Conservation (phyloP, 1,140 invertebrate species). For the Neocloeon triangulifer region DNA sequence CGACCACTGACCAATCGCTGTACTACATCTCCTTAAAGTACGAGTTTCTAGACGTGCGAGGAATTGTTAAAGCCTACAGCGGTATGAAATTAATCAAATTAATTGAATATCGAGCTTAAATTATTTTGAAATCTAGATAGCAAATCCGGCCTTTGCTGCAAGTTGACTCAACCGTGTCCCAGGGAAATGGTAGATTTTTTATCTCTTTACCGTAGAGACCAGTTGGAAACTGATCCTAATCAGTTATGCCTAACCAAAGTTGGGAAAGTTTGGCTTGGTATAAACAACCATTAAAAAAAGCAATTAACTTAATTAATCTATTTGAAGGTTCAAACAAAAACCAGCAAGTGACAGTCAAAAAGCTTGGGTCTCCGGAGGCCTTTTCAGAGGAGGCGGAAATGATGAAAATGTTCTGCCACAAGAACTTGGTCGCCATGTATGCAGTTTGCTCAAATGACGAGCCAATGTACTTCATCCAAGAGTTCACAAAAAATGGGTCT, state of each 20-base stretch:
- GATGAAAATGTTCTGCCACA: conserved; percentile 95
- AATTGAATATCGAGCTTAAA: too few species aligned
- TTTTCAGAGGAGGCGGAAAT: conserved; percentile 93
- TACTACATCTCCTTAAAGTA: conserved; percentile 83
- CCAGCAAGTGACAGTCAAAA: conserved; percentile 87
- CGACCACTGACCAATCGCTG: conserved; percentile 81
- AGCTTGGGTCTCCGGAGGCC: conserved; percentile 84
- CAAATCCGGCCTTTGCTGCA: conserved; percentile 83
- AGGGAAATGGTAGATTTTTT: conserved; percentile 92
- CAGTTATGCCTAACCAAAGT: conserved; percentile 76
- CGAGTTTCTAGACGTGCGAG: conserved; percentile 71
- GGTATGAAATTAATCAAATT: too few species aligned
- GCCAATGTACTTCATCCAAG: conserved; percentile 91
- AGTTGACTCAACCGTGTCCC: conserved; percentile 72
- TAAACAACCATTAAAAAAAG: too few species aligned
- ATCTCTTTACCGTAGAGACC: conserved; percentile 77
- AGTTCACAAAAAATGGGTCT: conserved; percentile 87
- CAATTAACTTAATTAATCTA: too few species aligned
- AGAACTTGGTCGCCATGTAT: conserved; percentile 80
- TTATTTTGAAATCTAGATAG: conserved; percentile 37
- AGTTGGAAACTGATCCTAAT: conserved; percentile 84
- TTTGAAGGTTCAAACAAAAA: too few species aligned
- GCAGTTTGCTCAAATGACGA: conserved; percentile 87
- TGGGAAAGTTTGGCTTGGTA: conserved; percentile 91
- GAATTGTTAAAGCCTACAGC: conserved; percentile 79